A percentile compares a stretch with the other conserved stretches of the same genome.
phyloP scores from a whole-genome alignment of 2,797 vertebrate genomes.

The Pseudochaenichthys georgianus region DNA sequence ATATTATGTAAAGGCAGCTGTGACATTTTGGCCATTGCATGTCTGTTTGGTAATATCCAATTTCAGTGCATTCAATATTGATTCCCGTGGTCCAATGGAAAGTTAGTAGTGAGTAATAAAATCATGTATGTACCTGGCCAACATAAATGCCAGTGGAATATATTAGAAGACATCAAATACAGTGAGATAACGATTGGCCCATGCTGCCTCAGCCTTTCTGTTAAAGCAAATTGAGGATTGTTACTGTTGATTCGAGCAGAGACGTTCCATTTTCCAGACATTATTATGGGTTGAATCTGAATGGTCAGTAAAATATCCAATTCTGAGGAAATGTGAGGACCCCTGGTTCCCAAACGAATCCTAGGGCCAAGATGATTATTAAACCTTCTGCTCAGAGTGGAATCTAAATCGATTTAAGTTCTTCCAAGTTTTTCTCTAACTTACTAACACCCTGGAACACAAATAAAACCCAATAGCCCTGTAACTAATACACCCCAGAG shows the following conservation, averaged over 20 bases:
- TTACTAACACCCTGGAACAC: neutral
- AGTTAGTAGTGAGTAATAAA: slow-evolving; percentile 4
- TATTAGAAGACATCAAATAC: neutral
- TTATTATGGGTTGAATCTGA: slow-evolving; percentile 34
- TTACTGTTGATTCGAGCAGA: slow-evolving; percentile 23
- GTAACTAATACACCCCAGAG: neutral
- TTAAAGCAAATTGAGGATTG: slow-evolving; percentile 17
- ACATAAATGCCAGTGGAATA: slow-evolving; percentile 15
- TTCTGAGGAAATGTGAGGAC: slow-evolving; percentile 11
- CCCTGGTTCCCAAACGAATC: slow-evolving; percentile 13
- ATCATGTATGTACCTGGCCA: slow-evolving; percentile 8
- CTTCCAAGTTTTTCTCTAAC: neutral
- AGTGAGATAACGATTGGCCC: slow-evolving; percentile 10
- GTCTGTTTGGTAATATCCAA: slow-evolving; percentile 19
- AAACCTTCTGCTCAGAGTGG: slow-evolving; percentile 10
- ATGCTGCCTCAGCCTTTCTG: neutral
- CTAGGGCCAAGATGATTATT: slow-evolving; percentile 10
- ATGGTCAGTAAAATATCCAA: slow-evolving; percentile 30
- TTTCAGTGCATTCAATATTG: slow-evolving; percentile 23
- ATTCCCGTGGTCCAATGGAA: slow-evolving; percentile 20
- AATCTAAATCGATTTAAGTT: slow-evolving; percentile 3
- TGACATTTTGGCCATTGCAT: slow-evolving; percentile 2
- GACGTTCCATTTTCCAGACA: slow-evolving; percentile 30
- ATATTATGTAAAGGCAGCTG: slow-evolving; percentile 16
- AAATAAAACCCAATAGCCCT: slow-evolving; percentile 5